phyloP scores from a whole-genome alignment of 2,888 invertebrate species.

The Zele albiditarsus region DNA sequence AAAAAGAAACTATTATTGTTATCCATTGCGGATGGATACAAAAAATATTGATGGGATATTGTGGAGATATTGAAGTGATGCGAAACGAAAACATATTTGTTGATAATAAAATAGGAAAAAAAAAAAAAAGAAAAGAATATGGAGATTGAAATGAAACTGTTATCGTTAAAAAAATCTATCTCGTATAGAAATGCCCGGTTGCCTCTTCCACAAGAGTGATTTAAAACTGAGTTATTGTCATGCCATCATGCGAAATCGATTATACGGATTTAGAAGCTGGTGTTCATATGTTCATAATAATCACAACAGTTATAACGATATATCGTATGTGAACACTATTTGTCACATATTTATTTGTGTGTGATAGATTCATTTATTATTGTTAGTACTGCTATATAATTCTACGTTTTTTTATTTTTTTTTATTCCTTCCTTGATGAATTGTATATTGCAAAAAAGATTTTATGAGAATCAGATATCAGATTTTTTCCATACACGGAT shows the following conservation, averaged over 20 bases:
- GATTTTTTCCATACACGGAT: neutral
- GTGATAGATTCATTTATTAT: neutral
- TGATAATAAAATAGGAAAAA: neutral
- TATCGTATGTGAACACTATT: neutral
- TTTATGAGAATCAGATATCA: neutral
- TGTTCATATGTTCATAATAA: neutral
- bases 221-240: conserved; percentile 10
- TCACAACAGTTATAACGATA: neutral
- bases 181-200: neutral
- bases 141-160: neutral
- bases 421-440: neutral
- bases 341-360: neutral
- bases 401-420: neutral
- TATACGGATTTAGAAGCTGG: neutral
- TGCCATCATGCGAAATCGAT: neutral
- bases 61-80: neutral
- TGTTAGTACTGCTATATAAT: too few species aligned
- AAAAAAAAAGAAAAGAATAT: neutral
- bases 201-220: neutral
- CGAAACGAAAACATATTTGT: neutral
- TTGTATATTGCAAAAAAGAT: neutral
- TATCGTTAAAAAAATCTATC: neutral
- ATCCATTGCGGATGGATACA: neutral
- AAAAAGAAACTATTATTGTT: too few species aligned
- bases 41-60: neutral